A percentile compares a stretch with the other conserved stretches of the same genome.
phyloP scores from a whole-genome alignment of 1,140 invertebrate genomes.

The Lepidurus arcticus region DNA sequence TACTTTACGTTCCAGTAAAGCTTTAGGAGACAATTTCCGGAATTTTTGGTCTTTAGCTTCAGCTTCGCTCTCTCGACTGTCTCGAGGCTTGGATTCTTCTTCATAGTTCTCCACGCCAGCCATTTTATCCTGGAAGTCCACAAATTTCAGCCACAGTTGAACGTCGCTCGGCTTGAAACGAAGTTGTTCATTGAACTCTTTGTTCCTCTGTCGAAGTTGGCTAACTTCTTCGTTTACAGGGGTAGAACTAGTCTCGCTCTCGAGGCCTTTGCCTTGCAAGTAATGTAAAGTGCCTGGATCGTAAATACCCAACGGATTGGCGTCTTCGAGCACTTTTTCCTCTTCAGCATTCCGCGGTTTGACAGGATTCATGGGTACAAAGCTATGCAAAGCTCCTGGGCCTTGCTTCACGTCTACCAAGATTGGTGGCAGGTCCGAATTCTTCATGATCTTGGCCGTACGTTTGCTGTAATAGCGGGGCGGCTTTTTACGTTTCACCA shows the following conservation, averaged over 20 bases:
- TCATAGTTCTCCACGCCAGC: conserved; percentile 1
- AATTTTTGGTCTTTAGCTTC: background rate
- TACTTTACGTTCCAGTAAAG: conserved; percentile 45
- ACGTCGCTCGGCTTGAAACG: conserved; percentile 43
- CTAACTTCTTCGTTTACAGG: background rate
- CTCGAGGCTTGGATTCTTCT: background rate
- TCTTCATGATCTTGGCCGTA: conserved; percentile 4
- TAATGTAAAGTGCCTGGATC: conserved; percentile 23
- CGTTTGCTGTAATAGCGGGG: conserved; percentile 28
- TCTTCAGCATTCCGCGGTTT: background rate
- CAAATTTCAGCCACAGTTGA: conserved; percentile 47
- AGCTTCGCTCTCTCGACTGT: conserved; percentile 23
- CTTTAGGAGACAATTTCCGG: conserved; percentile 29
- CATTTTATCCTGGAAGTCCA: conserved; percentile 45
- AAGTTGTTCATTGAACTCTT: conserved; percentile 43
- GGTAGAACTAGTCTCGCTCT: background rate
- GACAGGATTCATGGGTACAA: background rate
- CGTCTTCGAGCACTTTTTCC: background rate
- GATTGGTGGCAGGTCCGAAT: background rate
- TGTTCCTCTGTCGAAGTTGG: conserved; percentile 37
- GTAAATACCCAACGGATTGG: conserved; percentile 29
- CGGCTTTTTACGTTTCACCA: conserved; percentile 24
- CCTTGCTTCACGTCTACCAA: background rate
- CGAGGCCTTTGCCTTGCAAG: background rate
- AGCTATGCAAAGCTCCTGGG: background rate